phyloP scores from a whole-genome alignment of 2,888 invertebrate species.

The Micropterix aruncella region DNA sequence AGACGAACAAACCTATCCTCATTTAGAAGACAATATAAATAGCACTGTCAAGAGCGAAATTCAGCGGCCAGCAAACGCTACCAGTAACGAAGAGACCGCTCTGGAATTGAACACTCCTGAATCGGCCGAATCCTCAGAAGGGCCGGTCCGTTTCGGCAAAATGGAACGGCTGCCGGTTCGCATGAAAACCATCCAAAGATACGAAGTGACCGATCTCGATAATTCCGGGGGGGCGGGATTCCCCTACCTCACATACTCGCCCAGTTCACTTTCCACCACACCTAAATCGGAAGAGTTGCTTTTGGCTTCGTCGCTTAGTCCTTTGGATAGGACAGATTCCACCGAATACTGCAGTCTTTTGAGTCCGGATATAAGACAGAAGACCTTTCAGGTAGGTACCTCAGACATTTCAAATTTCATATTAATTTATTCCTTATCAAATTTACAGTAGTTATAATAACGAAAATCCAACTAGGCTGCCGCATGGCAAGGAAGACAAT shows the following conservation, averaged over 20 bases:
- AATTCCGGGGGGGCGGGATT: constrained; percentile 3
- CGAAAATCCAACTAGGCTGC: constrained; percentile 15
- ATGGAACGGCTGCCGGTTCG: not conserved
- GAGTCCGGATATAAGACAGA: constrained; percentile 23
- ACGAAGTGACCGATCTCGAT: constrained; percentile 9
- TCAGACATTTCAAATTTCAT: too few relatives aligned
- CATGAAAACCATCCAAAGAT: constrained; percentile 6
- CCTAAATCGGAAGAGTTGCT: not conserved
- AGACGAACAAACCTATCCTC: too few relatives aligned
- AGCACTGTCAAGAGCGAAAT: not conserved
- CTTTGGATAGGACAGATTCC: constrained; percentile 30
- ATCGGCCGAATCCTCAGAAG: too few relatives aligned
- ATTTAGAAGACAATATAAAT: not conserved
- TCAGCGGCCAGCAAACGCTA: not conserved
- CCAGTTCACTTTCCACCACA: not conserved
- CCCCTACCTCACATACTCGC: not conserved
- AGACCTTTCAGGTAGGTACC: too few relatives aligned
- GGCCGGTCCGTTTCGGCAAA: too few relatives aligned
- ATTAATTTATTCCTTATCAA: constrained; percentile 17
- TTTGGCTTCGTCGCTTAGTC: not conserved
- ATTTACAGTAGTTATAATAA: constrained; percentile 20
- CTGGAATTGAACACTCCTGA: too few relatives aligned
- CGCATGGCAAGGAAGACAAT: constrained; percentile 19
- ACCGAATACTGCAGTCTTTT: constrained; percentile 36
- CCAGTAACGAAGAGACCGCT: not conserved